Conservation (phyloP, 2,888 invertebrate species). For the Plemyria rubiginata region DNA sequence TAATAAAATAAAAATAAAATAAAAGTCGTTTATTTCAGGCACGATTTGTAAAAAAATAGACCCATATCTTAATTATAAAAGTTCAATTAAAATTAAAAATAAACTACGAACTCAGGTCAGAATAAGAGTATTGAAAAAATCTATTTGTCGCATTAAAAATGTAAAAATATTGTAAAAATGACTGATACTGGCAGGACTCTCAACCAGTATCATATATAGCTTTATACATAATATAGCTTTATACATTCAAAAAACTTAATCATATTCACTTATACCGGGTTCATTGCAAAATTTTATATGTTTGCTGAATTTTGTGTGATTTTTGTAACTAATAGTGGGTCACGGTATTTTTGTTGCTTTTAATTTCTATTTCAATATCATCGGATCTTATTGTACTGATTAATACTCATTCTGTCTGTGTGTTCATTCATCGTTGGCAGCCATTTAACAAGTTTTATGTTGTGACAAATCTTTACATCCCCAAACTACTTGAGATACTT, state of each 20-base stretch:
- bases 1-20: too few relatives aligned
- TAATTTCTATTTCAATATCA: neutral
- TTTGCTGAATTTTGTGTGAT: neutral
- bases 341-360: constrained; percentile 5
- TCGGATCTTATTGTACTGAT: constrained; percentile 4
- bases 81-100: too few relatives aligned
- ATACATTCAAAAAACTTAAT: neutral
- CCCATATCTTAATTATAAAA: too few relatives aligned
- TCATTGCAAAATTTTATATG: neutral
- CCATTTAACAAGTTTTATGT: constrained; percentile 38
- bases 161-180: too few relatives aligned
- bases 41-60: too few relatives aligned
- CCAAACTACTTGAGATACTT: neutral
- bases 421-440: constrained; percentile 37
- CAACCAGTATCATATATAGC: too few relatives aligned
- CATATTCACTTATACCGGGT: neutral
- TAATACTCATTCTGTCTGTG: constrained; percentile 5
- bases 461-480: constrained; percentile 20
- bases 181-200: too few relatives aligned
- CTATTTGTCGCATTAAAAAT: too few relatives aligned
- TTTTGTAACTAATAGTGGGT: constrained; percentile 15
- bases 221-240: too few relatives aligned
- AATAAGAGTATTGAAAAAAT: too few relatives aligned
- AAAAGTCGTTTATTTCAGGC: too few relatives aligned
- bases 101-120: too few relatives aligned